These are phyloP conservation scores for Anableps anableps DNA, from an alignment of 2,797 vertebrate species.

Conservation along the genomic window DNA sequence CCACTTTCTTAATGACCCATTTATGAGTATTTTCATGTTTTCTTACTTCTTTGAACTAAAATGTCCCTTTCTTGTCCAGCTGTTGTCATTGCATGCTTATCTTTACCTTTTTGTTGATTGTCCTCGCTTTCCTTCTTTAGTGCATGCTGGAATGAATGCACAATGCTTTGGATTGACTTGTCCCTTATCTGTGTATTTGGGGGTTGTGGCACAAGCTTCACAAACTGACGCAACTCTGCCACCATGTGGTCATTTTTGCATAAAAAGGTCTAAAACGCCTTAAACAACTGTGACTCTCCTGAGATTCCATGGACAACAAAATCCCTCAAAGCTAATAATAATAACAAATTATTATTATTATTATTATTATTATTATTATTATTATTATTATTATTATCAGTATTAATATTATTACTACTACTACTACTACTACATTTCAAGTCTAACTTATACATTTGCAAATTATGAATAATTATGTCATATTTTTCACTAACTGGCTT, in stretches of 20 bases:
- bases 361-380: too few species aligned
- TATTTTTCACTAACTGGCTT: too few species aligned
- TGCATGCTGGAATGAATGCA: conserved; percentile 21
- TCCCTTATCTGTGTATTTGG: conserved; percentile 14
- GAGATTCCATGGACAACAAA: conserved; percentile 6
- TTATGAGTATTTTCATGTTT: conserved; percentile 1
- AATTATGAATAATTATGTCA: too few species aligned
- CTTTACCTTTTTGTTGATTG: conserved; percentile 1
- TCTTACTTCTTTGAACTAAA: not conserved
- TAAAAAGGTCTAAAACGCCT: not conserved
- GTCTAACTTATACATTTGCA: too few species aligned
- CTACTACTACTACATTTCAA: too few species aligned
- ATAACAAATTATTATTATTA: too few species aligned
- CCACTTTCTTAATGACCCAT: not conserved
- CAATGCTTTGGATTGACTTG: conserved; percentile 42
- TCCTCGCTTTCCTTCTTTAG: conserved; percentile 25
- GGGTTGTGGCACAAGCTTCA: not conserved
- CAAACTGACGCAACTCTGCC: conserved; percentile 54
- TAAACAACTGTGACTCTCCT: conserved; percentile 23
- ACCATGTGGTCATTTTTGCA: conserved; percentile 42
- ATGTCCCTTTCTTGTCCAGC: not conserved
- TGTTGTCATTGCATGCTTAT: not conserved
- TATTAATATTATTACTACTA: too few species aligned
- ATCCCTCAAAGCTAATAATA: not conserved
- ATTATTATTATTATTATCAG: too few species aligned